These are phyloP conservation scores for Noctua janthe DNA, from an alignment of 2,888 invertebrate genomes.

Conservation along the genomic window DNA sequence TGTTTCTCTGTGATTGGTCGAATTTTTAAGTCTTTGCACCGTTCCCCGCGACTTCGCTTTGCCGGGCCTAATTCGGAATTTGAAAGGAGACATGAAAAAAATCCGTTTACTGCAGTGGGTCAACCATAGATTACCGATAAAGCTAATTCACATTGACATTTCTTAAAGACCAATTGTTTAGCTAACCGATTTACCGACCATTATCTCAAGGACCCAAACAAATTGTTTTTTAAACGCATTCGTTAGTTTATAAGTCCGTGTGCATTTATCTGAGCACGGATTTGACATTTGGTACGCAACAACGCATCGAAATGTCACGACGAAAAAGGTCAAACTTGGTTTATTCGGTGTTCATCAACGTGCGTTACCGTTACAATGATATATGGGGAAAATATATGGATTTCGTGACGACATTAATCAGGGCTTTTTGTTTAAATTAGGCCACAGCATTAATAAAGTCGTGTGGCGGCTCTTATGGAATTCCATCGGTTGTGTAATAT, in stretches of 20 bases:
- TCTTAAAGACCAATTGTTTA: slow-evolving; percentile 38
- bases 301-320: slow-evolving; percentile 82
- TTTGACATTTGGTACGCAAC: slow-evolving; percentile 86
- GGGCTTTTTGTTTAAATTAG: slow-evolving; percentile 61
- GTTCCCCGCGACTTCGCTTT: not conserved
- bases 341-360: slow-evolving; percentile 57
- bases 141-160: slow-evolving; percentile 46
- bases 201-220: slow-evolving; percentile 48
- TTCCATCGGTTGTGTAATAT: slow-evolving; percentile 39
- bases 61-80: slow-evolving; percentile 11
- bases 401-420: slow-evolving; percentile 67
- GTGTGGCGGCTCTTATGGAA: slow-evolving; percentile 45
- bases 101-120: slow-evolving; percentile 3
- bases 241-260: slow-evolving; percentile 61
- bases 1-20: not conserved
- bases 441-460: slow-evolving; percentile 53
- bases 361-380: slow-evolving; percentile 67
- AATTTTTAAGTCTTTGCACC: not conserved
- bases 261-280: slow-evolving; percentile 81
- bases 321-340: slow-evolving; percentile 79
- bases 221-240: slow-evolving; percentile 64
- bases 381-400: slow-evolving; percentile 63
- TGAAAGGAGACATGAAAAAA: slow-evolving; percentile 16
- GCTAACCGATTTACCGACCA: slow-evolving; percentile 31
- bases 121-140: slow-evolving; percentile 33